Percentiles rank a stretch among this genome's conserved stretches.
These are phyloP conservation scores for Andrena fulva DNA, from an alignment of 2,888 invertebrate genomes.

Conservation along the genomic window DNA sequence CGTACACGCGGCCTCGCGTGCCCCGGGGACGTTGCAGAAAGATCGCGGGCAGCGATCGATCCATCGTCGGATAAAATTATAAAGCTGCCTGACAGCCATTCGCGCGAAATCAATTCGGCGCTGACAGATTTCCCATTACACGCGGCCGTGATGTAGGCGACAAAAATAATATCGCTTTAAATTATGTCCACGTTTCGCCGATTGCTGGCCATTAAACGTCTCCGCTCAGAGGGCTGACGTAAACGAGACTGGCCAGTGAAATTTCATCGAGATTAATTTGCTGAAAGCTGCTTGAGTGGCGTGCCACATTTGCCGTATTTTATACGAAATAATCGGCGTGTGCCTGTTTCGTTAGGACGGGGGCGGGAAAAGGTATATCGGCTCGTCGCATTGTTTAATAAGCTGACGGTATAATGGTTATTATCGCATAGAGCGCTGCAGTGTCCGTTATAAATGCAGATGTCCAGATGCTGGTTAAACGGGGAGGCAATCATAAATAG, in stretches of 20 bases:
- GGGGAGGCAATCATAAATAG: too few relatives aligned
- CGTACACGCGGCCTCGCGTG: not conserved
- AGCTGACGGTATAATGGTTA: too few relatives aligned
- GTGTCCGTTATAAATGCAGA: too few relatives aligned
- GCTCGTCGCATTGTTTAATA: too few relatives aligned
- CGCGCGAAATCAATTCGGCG: conserved; percentile 42
- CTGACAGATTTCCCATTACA: conserved; percentile 38
- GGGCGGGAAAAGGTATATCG: too few relatives aligned
- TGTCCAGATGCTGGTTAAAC: too few relatives aligned
- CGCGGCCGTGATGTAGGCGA: conserved; percentile 17
- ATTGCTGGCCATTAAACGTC: conserved; percentile 45
- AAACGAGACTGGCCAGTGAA: conserved; percentile 32
- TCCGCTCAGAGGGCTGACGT: conserved; percentile 26
- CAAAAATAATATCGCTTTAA: conserved; percentile 53
- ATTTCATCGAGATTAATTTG: conserved; percentile 47
- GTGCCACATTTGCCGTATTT: conserved; percentile 18
- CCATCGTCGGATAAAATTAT: conserved; percentile 3
- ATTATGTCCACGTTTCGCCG: conserved; percentile 33
- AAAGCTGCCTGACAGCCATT: not conserved
- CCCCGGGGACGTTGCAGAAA: not conserved
- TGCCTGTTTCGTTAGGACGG: conserved; percentile 12
- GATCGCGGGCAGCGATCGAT: conserved; percentile 11
- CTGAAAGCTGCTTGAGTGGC: conserved; percentile 24
- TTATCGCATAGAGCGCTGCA: too few relatives aligned
- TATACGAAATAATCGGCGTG: conserved; percentile 3